phyloP scores from a whole-genome alignment of 2,888 invertebrate species.

The Campopleginae sp. region DNA sequence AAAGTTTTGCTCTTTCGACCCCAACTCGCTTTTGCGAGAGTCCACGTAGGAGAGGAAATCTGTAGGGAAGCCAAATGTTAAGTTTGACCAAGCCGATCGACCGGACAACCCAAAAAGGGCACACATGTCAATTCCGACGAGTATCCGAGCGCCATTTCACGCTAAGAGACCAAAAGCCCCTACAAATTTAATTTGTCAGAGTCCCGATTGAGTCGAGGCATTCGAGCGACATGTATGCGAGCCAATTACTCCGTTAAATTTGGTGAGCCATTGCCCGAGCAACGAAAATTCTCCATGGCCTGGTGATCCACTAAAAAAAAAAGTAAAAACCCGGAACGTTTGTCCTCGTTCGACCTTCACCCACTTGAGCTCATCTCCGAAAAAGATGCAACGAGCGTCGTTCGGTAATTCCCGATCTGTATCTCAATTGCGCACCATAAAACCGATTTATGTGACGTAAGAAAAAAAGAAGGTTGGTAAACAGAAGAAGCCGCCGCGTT shows the following conservation, averaged over 20 bases:
- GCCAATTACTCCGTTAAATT: slow-evolving; percentile 30
- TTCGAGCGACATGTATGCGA: neutral
- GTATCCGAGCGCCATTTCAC: slow-evolving; percentile 77
- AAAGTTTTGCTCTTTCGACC: slow-evolving; percentile 55
- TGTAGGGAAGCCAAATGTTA: slow-evolving; percentile 74
- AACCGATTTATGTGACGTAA: slow-evolving; percentile 47
- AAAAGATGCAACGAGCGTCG: slow-evolving; percentile 29
- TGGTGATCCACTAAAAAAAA: slow-evolving; percentile 22
- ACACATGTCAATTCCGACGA: slow-evolving; percentile 74
- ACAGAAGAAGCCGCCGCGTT: slow-evolving; percentile 26
- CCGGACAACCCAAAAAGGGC: slow-evolving; percentile 52
- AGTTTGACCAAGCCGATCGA: slow-evolving; percentile 29
- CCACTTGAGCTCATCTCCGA: slow-evolving; percentile 42
- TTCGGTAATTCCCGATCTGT: slow-evolving; percentile 17
- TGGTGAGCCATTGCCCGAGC: neutral
- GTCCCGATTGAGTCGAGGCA: slow-evolving; percentile 3
- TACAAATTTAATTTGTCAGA: slow-evolving; percentile 75
- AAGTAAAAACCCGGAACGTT: slow-evolving; percentile 21
- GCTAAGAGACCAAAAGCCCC: slow-evolving; percentile 69
- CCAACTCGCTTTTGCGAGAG: slow-evolving; percentile 47
- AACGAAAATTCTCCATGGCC: neutral
- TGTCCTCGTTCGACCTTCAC: slow-evolving; percentile 59
- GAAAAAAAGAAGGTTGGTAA: slow-evolving; percentile 20
- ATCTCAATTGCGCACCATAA: slow-evolving; percentile 28
- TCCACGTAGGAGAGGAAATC: slow-evolving; percentile 66